Evolutionary conservation across 2,888 invertebrate species (phyloP).

Genomic region (Folsomia candida): DNA sequence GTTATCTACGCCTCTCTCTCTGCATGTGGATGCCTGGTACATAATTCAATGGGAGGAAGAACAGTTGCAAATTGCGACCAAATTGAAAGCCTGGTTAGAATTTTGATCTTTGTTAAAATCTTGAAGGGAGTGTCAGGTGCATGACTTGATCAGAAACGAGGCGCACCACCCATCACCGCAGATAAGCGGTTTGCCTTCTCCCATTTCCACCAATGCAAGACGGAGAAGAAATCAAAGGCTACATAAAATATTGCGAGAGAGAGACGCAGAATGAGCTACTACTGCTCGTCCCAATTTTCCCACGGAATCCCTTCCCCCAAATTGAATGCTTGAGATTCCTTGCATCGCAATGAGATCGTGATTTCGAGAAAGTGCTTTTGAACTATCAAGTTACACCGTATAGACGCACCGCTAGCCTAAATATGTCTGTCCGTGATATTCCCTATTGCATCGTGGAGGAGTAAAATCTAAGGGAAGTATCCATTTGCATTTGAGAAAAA

Average conservation of each 20-base stretch:
- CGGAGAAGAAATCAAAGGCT: neutral
- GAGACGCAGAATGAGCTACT: neutral
- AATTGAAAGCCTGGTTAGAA: neutral
- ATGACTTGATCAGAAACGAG: too few species aligned
- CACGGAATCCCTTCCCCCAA: neutral
- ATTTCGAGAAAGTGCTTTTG: neutral
- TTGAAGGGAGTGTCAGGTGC: neutral
- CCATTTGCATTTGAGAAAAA: too few species aligned
- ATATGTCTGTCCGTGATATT: too few species aligned
- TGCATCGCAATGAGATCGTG: neutral
- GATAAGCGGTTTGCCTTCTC: neutral
- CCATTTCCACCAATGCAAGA: neutral
- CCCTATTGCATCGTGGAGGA: neutral
- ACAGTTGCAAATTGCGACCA: neutral
- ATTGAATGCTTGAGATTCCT: neutral
- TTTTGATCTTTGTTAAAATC: neutral
- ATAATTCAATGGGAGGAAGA: neutral
- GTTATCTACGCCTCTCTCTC: too few species aligned
- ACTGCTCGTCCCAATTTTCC: neutral
- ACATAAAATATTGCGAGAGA: too few species aligned
- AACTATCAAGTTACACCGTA: too few species aligned
- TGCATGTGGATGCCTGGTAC: too few species aligned
- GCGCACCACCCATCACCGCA: too few species aligned
- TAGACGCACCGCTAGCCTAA: too few species aligned
- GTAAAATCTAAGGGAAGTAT: too few species aligned